Percentiles rank a stretch among this genome's conserved stretches.
These are phyloP conservation scores for Euclidia mi DNA, from an alignment of 2,888 invertebrate species.

Conservation along the genomic window DNA sequence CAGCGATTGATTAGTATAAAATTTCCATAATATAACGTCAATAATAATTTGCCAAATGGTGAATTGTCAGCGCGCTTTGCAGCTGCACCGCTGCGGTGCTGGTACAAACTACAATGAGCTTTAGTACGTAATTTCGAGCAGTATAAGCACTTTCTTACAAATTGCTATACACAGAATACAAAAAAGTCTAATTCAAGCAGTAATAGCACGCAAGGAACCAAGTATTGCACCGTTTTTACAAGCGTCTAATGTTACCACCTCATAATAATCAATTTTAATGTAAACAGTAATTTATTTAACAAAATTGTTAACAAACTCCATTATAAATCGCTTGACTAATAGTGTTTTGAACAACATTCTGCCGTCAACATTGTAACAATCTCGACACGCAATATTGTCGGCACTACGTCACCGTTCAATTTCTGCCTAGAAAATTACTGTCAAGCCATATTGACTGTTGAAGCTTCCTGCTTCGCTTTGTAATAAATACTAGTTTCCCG, in stretches of 20 bases:
- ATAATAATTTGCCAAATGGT: no score
- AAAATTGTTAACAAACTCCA: conserved; percentile 24
- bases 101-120: no score
- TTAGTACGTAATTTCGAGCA: no score
- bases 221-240: no score
- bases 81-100: no score
- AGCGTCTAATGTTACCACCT: not conserved
- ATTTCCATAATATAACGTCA: no score
- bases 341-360: conserved; percentile 46
- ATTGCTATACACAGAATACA: no score
- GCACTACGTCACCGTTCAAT: conserved; percentile 59
- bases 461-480: conserved; percentile 41
- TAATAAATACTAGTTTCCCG: conserved; percentile 31
- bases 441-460: conserved; percentile 37
- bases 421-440: conserved; percentile 55
- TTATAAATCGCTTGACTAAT: conserved; percentile 34
- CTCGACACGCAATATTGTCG: conserved; percentile 50
- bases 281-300: conserved; percentile 1
- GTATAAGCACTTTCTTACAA: no score
- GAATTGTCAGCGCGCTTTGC: no score
- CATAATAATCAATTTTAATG: conserved; percentile 10
- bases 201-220: no score
- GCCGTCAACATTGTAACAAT: conserved; percentile 47
- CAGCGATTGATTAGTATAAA: no score
- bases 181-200: no score